Evolutionary conservation across 1,140 invertebrate genomes (phyloP), one percentile per base, ranked within the genome.

Genomic region (Diorhabda sublineata): DNA sequence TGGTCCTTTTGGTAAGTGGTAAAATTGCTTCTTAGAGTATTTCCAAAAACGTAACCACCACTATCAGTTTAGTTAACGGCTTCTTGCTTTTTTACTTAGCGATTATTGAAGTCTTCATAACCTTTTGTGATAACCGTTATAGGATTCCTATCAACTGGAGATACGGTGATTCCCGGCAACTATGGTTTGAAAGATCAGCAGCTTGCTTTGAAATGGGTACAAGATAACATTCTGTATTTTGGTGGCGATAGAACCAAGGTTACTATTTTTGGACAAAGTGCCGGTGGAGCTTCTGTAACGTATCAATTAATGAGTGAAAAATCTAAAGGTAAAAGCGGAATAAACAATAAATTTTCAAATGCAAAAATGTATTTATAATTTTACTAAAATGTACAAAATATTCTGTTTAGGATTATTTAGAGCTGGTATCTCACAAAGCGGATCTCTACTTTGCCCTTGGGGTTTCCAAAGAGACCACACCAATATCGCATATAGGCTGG

Each of bases 361-460:
- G 26, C 26, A 26, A 26, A 26, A 26, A 26, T 26, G 26, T 26
- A 26, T 26, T 26, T 26, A 26, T 26, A 26, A 26, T 26, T 26
- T 26, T 26, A 26, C 26, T 60, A 3, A 3, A 60, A 60, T 60
- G 0, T 3, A 11, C 42, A 42, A 7, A 4, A 11, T 60, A 41
- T 60, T 42, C n/a, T 42, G 69, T 59, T 41, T 43, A 74, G 73
- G 73, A 9, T 67, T 74, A 58, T 74, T 69, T 57, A 70, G 73
- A 58, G 73, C 70, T n/a, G 70, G 68, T 9, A 72, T 72, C 9
- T 58, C 64, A 42, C 69, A 72, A 60, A 72, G 73, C 47, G 73
- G 70, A 2, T 70, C 73, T 6, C 64, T 66, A n/a, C n/a, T 74
- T 41, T 45, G 60, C 47, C 73, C 70, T 3, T 74, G 70, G 70